These are phyloP conservation scores for Leuciscus idus DNA, from an alignment of 2,113 vertebrate species.

Conservation along the genomic window DNA sequence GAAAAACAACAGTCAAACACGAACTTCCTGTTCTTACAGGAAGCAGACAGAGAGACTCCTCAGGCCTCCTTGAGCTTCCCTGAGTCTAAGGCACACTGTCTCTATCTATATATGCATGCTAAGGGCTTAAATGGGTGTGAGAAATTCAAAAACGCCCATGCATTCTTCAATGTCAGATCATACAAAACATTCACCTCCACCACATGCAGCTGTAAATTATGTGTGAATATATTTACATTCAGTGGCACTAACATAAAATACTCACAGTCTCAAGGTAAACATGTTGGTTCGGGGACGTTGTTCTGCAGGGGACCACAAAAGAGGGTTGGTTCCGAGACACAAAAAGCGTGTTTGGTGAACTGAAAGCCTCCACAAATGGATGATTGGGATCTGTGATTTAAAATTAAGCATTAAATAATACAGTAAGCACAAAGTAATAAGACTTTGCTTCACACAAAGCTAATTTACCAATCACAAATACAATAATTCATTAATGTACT, in stretches of 20 bases:
- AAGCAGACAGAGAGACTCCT: slow-evolving; percentile 82
- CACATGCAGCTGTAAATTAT: not conserved
- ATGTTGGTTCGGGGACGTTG: slow-evolving; percentile 76
- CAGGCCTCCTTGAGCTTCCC: slow-evolving; percentile 61
- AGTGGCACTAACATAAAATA: not conserved
- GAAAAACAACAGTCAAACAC: slow-evolving; percentile 63
- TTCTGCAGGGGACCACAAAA: slow-evolving; percentile 82
- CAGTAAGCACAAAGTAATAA: not conserved
- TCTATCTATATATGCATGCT: slow-evolving; percentile 44
- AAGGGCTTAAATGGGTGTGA: slow-evolving; percentile 60
- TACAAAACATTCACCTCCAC: not conserved
- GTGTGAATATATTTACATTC: not conserved
- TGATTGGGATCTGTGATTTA: slow-evolving; percentile 75
- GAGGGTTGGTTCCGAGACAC: slow-evolving; percentile 58
- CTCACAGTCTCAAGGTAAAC: slow-evolving; percentile 81
- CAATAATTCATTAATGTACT: not conserved
- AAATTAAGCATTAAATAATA: not conserved
- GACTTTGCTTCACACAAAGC: not conserved
- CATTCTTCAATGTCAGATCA: slow-evolving; percentile 40
- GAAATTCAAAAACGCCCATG: slow-evolving; percentile 57
- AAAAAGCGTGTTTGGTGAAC: slow-evolving; percentile 23
- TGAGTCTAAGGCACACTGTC: slow-evolving; percentile 57
- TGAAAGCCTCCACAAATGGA: slow-evolving; percentile 77
- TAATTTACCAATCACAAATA: not conserved
- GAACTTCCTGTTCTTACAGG: slow-evolving; percentile 78